These are phyloP conservation scores for Podarcis cretensis DNA, from an alignment of 2,113 vertebrate species.

Conservation along the genomic window DNA sequence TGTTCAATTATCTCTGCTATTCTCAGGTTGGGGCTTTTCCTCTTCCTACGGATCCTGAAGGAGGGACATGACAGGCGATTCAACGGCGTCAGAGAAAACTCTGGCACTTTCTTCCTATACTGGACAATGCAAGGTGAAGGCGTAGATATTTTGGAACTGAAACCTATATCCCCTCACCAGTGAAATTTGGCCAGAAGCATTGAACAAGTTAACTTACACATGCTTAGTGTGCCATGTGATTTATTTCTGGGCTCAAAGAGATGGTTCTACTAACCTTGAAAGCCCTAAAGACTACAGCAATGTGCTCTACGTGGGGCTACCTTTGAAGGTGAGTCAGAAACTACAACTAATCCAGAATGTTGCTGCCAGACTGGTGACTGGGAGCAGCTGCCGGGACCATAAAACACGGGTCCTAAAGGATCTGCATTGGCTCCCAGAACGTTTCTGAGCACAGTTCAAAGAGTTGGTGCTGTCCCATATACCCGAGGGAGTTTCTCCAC, in stretches of 20 bases:
- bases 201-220: neutral
- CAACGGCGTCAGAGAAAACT: slow-evolving; percentile 77
- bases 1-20: neutral
- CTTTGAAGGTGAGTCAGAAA: no score
- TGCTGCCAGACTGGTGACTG: no score
- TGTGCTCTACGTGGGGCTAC: no score
- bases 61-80: slow-evolving; percentile 81
- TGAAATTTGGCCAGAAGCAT: neutral
- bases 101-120: slow-evolving; percentile 80
- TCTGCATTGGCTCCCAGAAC: no score
- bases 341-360: no score
- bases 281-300: no score
- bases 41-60: slow-evolving; percentile 82
- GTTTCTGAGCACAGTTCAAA: no score
- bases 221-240: neutral
- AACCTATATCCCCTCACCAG: neutral
- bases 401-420: no score
- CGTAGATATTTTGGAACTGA: neutral
- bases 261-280: neutral
- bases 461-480: no score
- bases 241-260: neutral
- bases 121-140: slow-evolving; percentile 84
- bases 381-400: no score
- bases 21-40: slow-evolving; percentile 79
- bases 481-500: no score